phyloP scores from a whole-genome alignment of 2,888 invertebrate genomes.

The Dicranocentrus wangi region DNA sequence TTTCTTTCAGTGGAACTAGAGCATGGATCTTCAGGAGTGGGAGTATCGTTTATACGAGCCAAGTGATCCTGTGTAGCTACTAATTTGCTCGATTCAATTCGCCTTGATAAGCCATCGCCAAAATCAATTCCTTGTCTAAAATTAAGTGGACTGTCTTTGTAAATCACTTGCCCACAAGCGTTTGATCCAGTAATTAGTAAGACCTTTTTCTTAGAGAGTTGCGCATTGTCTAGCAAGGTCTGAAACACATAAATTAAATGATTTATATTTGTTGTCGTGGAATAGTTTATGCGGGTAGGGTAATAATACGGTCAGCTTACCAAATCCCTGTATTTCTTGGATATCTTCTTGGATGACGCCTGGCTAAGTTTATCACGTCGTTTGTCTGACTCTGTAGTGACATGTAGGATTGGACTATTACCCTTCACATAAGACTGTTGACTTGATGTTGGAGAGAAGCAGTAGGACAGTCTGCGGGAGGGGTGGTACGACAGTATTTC shows the following conservation, averaged over 20 bases:
- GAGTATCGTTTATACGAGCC: background rate
- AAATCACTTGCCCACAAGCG: slow-evolving; percentile 68
- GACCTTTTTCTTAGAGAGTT: slow-evolving; percentile 67
- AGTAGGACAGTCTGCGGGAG: slow-evolving; percentile 64
- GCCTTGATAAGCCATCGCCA: slow-evolving; percentile 49
- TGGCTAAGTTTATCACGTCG: slow-evolving; percentile 13
- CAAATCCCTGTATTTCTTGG: slow-evolving; percentile 29
- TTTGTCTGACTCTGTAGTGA: background rate
- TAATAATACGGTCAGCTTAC: slow-evolving; percentile 16
- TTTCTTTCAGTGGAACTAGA: slow-evolving; percentile 41
- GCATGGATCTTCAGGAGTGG: slow-evolving; percentile 13
- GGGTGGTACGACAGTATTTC: slow-evolving; percentile 72
- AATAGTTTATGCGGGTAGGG: background rate
- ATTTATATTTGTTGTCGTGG: too few relatives aligned
- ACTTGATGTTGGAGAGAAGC: slow-evolving; percentile 50
- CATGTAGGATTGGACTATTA: background rate
- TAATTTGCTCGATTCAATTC: slow-evolving; percentile 50
- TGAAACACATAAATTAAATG: background rate
- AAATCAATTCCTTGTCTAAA: slow-evolving; percentile 44
- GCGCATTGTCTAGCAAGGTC: slow-evolving; percentile 41
- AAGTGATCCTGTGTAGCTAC: slow-evolving; percentile 11
- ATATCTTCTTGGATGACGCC: background rate
- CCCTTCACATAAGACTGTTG: slow-evolving; percentile 34
- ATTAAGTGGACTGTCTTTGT: slow-evolving; percentile 65
- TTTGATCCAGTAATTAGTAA: slow-evolving; percentile 71